Evolutionary conservation across 2,113 vertebrate species (phyloP).

Genomic region (Aspiorhynchus laticeps): DNA sequence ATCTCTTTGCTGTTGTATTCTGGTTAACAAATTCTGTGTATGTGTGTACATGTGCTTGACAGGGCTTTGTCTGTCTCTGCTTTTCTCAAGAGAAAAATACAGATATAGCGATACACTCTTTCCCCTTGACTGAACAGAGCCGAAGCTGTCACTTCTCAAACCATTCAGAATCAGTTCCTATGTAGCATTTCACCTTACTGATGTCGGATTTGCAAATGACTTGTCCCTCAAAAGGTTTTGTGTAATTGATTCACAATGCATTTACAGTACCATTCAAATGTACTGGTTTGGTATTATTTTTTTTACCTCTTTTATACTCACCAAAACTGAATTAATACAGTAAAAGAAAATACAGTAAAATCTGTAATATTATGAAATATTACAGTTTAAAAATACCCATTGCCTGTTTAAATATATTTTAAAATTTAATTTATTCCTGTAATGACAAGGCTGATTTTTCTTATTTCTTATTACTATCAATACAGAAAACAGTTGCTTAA

Average conservation of each 20-base stretch:
- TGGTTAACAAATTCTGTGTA: conserved; percentile 5
- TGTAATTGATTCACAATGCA: not conserved
- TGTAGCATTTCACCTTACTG: not conserved
- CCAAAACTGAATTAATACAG: not conserved
- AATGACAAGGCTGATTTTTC: not conserved
- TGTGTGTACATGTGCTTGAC: conserved; percentile 23
- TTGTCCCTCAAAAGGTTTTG: not conserved
- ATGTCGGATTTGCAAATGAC: not conserved
- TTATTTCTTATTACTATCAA: too few species aligned
- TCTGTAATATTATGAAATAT: not conserved
- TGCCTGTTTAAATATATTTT: not conserved
- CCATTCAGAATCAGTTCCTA: not conserved
- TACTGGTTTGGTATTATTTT: not conserved
- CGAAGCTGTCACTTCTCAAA: conserved; percentile 21
- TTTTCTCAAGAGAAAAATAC: not conserved
- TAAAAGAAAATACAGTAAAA: not conserved
- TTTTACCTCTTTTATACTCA: not conserved
- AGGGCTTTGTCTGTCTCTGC: conserved; percentile 14
- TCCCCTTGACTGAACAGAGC: conserved; percentile 23
- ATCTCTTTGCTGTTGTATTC: not conserved
- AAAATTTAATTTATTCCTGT: not conserved
- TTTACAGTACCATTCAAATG: not conserved
- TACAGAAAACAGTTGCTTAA: not conserved
- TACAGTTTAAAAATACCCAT: not conserved
- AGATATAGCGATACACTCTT: not conserved